Conservation (phyloP, 1,140 invertebrate species). For the Pararge aegeria region DNA sequence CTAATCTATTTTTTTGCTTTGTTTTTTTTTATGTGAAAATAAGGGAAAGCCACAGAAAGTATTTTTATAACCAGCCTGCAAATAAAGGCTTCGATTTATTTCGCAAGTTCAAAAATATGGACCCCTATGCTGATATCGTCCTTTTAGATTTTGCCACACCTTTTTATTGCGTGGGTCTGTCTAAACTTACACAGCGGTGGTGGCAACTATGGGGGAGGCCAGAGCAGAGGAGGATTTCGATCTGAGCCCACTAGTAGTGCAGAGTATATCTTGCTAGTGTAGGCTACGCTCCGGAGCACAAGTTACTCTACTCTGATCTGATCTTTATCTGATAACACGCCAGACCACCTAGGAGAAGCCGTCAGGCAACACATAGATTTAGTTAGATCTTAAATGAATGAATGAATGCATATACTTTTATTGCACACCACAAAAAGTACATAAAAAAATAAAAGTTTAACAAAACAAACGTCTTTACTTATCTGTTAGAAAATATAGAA, state of each 20-base stretch:
- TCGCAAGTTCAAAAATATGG: not conserved
- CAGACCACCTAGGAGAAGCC: conserved; percentile 75
- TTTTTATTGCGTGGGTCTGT: too few relatives aligned
- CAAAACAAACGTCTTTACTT: too few relatives aligned
- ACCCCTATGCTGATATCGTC: not conserved
- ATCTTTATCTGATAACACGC: too few relatives aligned
- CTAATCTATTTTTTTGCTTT: conserved; percentile 10
- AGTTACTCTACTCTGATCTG: conserved; percentile 73
- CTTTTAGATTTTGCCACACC: too few relatives aligned
- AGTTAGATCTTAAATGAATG: conserved; percentile 63
- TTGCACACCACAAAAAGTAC: too few relatives aligned
- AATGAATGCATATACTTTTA: too few relatives aligned
- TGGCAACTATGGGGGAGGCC: conserved; percentile 52
- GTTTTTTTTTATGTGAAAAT: not conserved
- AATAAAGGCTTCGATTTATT: not conserved
- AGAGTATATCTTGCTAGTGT: conserved; percentile 76
- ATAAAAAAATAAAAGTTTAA: too few relatives aligned
- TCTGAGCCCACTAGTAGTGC: conserved; percentile 79
- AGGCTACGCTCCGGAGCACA: conserved; percentile 78
- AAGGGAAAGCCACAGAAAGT: not conserved
- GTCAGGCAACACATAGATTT: conserved; percentile 71
- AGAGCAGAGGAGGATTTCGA: conserved; percentile 67
- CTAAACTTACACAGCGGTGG: too few relatives aligned
- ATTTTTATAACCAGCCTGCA: not conserved
- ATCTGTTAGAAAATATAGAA: conserved; percentile 65